Percentiles rank a stretch among this genome's conserved stretches.
These are phyloP conservation scores for Pseudocheirus occidentalis DNA, from an alignment of 2,797 vertebrate genomes.

Conservation along the genomic window DNA sequence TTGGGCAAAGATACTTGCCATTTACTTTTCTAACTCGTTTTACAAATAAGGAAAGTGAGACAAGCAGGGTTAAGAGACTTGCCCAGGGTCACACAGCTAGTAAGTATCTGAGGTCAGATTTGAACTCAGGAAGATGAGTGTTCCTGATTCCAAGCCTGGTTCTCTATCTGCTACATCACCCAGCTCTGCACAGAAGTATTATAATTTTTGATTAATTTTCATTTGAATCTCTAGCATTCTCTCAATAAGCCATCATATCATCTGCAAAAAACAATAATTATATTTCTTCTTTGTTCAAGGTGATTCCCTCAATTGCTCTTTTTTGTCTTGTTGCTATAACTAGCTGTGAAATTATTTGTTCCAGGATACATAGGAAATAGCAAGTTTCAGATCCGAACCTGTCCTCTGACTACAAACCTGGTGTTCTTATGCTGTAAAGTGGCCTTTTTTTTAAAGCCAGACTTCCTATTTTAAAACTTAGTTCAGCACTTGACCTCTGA, in stretches of 20 bases:
- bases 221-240: neutral
- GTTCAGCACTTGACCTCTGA: neutral
- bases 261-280: neutral
- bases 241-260: neutral
- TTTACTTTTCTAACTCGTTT: neutral
- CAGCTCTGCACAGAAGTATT: neutral
- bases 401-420: neutral
- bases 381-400: neutral
- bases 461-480: neutral
- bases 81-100: neutral
- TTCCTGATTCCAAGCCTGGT: neutral
- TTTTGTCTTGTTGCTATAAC: neutral
- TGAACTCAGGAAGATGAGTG: neutral
- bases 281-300: neutral
- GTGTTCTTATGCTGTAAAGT: neutral
- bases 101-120: neutral
- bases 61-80: neutral
- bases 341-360: neutral
- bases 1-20: neutral
- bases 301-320: neutral
- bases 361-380: neutral
- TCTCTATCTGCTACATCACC: neutral
- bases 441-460: neutral
- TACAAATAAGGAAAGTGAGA: neutral
- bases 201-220: neutral